phyloP scores from a whole-genome alignment of 2,797 vertebrate genomes.

The Manis javanica region DNA sequence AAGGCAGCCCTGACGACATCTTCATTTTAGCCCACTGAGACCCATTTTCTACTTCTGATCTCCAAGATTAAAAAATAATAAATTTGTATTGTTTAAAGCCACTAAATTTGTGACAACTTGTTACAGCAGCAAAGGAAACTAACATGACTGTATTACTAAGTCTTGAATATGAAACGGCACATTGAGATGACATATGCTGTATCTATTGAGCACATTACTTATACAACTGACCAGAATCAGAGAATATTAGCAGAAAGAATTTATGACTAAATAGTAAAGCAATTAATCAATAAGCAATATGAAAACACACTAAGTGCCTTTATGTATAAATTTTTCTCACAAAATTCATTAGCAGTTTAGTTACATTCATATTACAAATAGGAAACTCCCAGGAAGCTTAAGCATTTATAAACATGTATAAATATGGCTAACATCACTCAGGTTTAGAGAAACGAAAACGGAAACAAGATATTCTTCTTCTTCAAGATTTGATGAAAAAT shows the following conservation, averaged over 20 bases:
- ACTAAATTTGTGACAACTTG: background rate
- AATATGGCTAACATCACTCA: background rate
- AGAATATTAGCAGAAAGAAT: background rate
- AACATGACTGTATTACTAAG: background rate
- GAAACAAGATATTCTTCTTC: background rate
- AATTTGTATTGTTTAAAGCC: background rate
- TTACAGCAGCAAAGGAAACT: background rate
- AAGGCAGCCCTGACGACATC: background rate
- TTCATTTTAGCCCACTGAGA: background rate
- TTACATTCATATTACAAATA: background rate
- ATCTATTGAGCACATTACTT: background rate
- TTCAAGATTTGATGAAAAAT: background rate
- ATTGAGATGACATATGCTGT: background rate
- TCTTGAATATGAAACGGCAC: background rate
- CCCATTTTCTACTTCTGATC: background rate
- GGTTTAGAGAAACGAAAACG: background rate
- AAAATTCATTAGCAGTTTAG: background rate
- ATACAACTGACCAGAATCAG: background rate
- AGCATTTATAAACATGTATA: background rate
- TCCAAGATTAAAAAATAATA: background rate
- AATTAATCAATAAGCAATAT: background rate
- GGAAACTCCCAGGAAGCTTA: background rate
- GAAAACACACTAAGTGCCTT: background rate
- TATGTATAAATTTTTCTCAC: background rate
- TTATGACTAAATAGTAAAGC: background rate